A percentile compares a stretch with the other conserved stretches of the same genome.
phyloP scores from a whole-genome alignment of 2,797 vertebrate genomes.

The Tangara arthus region DNA sequence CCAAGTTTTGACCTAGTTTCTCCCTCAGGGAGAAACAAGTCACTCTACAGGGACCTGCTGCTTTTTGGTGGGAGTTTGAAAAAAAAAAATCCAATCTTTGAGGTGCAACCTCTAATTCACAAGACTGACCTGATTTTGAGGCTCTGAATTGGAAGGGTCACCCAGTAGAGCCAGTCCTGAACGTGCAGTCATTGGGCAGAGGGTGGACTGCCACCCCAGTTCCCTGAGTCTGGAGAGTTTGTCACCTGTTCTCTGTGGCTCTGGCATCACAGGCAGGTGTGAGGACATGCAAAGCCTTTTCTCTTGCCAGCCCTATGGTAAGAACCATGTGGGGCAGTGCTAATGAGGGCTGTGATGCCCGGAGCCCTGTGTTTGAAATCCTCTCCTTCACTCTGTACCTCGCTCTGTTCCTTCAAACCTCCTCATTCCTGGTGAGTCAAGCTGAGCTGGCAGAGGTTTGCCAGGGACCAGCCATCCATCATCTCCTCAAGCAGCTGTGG shows the following conservation, averaged over 20 bases:
- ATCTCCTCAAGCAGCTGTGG: not conserved
- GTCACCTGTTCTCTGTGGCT: not conserved
- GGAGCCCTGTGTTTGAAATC: not conserved
- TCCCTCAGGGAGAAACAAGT: not conserved
- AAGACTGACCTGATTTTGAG: not conserved
- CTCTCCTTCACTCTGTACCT: not conserved
- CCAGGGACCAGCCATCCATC: not conserved
- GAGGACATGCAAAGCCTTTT: not conserved
- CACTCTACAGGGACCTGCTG: not conserved
- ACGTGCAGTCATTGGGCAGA: not conserved
- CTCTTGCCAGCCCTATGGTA: not conserved
- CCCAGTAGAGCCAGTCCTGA: not conserved
- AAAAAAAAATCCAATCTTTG: rapidly evolving
- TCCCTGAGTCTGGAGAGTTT: not conserved
- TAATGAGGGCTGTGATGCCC: not conserved
- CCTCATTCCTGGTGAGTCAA: not conserved
- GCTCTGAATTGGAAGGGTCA: not conserved
- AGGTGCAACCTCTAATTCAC: not conserved
- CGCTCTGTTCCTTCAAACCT: not conserved
- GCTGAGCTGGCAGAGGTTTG: rapidly evolving
- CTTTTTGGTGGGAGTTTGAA: not conserved
- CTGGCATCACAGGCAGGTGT: not conserved
- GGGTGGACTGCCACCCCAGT: not conserved
- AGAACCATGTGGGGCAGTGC: rapidly evolving
- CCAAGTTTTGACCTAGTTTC: not conserved